phyloP scores from a whole-genome alignment of 2,888 invertebrate species.

The Dynastes tityus region DNA sequence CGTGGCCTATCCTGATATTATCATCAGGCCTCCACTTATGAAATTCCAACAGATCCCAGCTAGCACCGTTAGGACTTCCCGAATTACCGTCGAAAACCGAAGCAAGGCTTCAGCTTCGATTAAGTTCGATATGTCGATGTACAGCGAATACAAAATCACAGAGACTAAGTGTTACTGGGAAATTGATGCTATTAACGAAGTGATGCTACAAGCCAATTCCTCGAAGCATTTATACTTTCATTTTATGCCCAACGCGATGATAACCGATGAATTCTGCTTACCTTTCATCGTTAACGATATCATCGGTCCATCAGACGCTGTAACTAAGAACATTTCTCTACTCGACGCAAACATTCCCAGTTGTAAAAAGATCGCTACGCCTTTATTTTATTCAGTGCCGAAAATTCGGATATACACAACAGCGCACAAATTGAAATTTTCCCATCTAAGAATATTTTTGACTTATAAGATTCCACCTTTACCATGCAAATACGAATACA shows the following conservation, averaged over 20 bases:
- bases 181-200: background rate
- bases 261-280: constrained; percentile 20
- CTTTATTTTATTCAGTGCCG: background rate
- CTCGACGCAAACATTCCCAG: background rate
- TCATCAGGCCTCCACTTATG: background rate
- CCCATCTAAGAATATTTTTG: constrained; percentile 4
- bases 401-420: constrained; percentile 27
- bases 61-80: constrained; percentile 9
- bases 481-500: background rate
- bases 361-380: background rate
- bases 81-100: constrained; percentile 21
- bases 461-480: background rate
- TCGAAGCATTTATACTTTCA: constrained; percentile 28
- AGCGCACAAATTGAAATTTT: constrained; percentile 19
- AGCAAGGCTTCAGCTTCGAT: constrained; percentile 22
- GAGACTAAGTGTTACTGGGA: constrained; percentile 16
- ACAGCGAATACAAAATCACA: constrained; percentile 25
- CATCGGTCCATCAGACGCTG: background rate
- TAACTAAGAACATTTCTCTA: background rate
- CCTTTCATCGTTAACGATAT: constrained; percentile 42
- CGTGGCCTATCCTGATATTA: constrained; percentile 32
- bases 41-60: constrained; percentile 33
- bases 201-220: background rate
- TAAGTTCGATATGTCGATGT: constrained; percentile 30
- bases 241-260: constrained; percentile 25